Base-by-base conservation (phyloP, 2,113 vertebrate genomes). In the Lepisosteus osseus region DNA sequence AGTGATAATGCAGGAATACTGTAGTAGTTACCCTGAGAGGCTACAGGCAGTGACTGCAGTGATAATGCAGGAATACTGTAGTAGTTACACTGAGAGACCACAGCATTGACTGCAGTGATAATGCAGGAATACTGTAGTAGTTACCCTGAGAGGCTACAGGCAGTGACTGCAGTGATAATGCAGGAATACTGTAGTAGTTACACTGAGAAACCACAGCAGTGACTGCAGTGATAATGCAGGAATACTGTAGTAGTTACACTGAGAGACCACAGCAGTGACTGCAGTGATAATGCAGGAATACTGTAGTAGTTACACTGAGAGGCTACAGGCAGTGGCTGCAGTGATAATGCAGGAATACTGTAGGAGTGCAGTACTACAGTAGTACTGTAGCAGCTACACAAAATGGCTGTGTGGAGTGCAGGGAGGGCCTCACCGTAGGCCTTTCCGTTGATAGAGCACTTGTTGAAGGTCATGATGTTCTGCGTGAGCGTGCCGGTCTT, bases 401-500 rank as follows among this genome's bases (percentile, higher is more conserved):
- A 29, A 29, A 51, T 51, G 47, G 9, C 47, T 51, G 47, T 51
- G 29, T 51, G 5, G 1, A 51, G 47, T 51, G 47, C 9, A 5
- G 5, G 47, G 47, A 5, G 5, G 47, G 5, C 7, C 55, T 66
- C 40, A 98, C 96, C 96, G 0, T 96, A 97, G 75, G 92, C 90
- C 69, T 78, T 92, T 17, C 95, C 92, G 0, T 92, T 89, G 81
- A 98, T 91, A 3, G 96, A 97, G 83, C 96, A 98, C 84, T 97
- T 97, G 88, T 89, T 95, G 86, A 98, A 97, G 77, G 88, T 92
- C 96, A 98, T 98, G 84, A 97, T 94, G 84, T 98, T 98, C 86
- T 97, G 95, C 7, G 96, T 98, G 71, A 98, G 95, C 14, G 95
- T 97, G 77, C 95, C 95, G 0, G 95, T 97, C 87, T 97, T 97